Evolutionary conservation across 2,888 invertebrate genomes (phyloP), one percentile per base, ranked within the genome.

Genomic region (Lumbricus terrestris): DNA sequence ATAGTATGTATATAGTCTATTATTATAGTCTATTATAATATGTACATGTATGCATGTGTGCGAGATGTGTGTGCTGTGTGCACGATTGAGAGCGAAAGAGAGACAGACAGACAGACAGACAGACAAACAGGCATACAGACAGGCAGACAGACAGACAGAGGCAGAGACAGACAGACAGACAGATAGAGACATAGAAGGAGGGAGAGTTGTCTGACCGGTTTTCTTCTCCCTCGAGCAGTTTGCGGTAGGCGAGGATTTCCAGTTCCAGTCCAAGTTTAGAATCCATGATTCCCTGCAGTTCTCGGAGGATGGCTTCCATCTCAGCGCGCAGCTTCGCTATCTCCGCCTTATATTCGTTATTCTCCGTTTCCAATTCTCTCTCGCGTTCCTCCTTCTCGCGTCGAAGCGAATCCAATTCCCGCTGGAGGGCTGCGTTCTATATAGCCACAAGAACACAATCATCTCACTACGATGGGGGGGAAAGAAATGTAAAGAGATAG

Each of bases 221-320:
- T 93, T 96, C 96, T 93, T 96, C 96, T 90, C 95, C 95, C 93
- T 96, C 96, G 92, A 96, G 93, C 93, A 96, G 95, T 93, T 96
- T 96, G 91, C 96, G 94, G 94, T 96, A 96, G 92, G 96, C 96
- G 92, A 95, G 95, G 92, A 96, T 96, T 93, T 96, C 96, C 90
- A 96, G 95, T 93, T 96, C 96, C 90, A 96, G 94, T 35, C 95
- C 95, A 91, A 96, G 95, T 92, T 96, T 96, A 92, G 95, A 95
- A 93, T 96, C 96, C 89, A 93, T 91, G 23, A 93, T 90, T 29
- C 90, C 90, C 94, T 95, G 95, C 47, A 95, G 94, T 90, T 95
- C 95, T 91, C 94, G 94, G 91, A 94, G 94, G 92, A 94, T 94
- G 90, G 93, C 93, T 89, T 94, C 94, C 94, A 94, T 94, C 93